Evolutionary conservation across 2,888 invertebrate species (phyloP), one percentile per base, ranked within the genome.

Genomic region (Diarsia rubi): DNA sequence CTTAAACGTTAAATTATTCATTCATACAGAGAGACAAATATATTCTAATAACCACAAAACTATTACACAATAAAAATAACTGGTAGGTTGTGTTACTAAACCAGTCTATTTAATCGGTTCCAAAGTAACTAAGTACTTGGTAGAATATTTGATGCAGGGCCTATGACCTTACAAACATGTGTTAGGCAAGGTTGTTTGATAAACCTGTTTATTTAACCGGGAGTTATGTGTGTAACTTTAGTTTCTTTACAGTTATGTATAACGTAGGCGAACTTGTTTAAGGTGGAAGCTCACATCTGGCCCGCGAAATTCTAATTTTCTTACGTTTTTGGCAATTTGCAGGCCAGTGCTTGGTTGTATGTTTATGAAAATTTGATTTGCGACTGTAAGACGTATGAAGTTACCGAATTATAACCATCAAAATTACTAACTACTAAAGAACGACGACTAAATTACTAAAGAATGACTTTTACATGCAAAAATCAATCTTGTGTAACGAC

Each of bases 141-240:
- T 49, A 5, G 14, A 69, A 70, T 67, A 78, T 79, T 67, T 67
- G 64, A 64, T n/a, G 59, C n/a, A 11, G 49, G 65, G 76, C 24
- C 14, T 44, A n/a, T n/a, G 63, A 59, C 71, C 83, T 82, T 45
- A 63, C 2, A 54, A 42, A 11, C 14, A 49, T 52, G 71, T 31
- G 77, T 62, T 49, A 19, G 19, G 9, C n/a, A 31, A 63, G 70
- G 45, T 68, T 68, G 14, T 64, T 52, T 27, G 12, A 2, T 0
- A 54, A 79, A 82, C 82, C 47, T 19, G 79, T 82, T 78, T 76
- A n/a, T 47, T 52, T 21, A 42, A 54, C 21, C 27, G n/a, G 5
- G n/a, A 54, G 16, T 31, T 21, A 12, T 31, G 11, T 65, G 19
- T 27, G n/a, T 45, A 3, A 45, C 8, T 37, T 44, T 21, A 11